phyloP scores from a whole-genome alignment of 2,797 vertebrate species.

The Thripadectes ignobilis region DNA sequence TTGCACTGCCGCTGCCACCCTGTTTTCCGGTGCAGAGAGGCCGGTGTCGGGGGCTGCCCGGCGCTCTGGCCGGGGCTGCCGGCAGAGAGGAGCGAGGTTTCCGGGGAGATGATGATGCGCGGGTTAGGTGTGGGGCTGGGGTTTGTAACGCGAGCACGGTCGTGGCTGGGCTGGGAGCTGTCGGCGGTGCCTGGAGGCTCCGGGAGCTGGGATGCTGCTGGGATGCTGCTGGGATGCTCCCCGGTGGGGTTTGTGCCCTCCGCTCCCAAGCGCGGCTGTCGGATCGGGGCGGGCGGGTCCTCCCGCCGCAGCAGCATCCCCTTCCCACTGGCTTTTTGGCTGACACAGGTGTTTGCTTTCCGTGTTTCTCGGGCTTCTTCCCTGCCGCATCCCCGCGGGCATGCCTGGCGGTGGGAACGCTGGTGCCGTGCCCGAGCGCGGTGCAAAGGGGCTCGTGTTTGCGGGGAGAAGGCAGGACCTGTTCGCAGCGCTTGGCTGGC shows the following conservation, averaged over 20 bases:
- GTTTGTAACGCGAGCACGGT: fast-evolving
- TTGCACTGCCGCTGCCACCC: neutral
- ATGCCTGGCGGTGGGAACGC: neutral
- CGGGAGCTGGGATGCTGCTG: neutral
- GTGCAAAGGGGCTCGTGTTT: neutral
- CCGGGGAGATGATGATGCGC: neutral
- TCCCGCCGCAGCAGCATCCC: neutral
- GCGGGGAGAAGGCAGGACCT: neutral
- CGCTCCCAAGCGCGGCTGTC: fast-evolving
- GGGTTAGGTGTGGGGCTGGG: fast-evolving
- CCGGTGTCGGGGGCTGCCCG: neutral
- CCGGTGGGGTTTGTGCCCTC: neutral
- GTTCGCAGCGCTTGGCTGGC: neutral
- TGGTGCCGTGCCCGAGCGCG: neutral
- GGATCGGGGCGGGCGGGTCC: neutral
- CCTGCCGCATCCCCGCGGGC: neutral
- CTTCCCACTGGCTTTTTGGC: neutral
- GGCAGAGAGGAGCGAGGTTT: fast-evolving
- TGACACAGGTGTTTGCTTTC: neutral
- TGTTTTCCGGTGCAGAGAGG: fast-evolving
- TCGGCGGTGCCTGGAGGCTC: neutral
- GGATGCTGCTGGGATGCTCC: neutral
- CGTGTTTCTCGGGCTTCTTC: neutral
- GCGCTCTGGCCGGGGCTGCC: neutral
- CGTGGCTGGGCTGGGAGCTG: neutral